A percentile compares a stretch with the other conserved stretches of the same genome.
Evolutionary conservation across 2,797 vertebrate species (phyloP).

Genomic region (Bradypodion pumilum): DNA sequence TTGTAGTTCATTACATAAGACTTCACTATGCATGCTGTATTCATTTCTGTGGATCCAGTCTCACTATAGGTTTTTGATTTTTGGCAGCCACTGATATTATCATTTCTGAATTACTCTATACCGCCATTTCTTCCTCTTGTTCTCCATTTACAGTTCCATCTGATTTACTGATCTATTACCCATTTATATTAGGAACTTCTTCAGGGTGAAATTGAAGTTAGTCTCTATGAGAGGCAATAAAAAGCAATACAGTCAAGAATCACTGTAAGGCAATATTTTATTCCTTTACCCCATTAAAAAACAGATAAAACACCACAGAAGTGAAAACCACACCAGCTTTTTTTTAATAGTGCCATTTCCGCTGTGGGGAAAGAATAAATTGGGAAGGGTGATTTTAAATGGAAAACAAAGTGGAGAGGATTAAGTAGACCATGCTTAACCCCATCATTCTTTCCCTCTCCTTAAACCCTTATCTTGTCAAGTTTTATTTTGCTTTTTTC

Average conservation of each 20-base stretch:
- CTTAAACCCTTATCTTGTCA: neutral
- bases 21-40: neutral
- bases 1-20: neutral
- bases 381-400: neutral
- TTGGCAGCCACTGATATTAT: fast-evolving
- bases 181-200: constrained; percentile 62
- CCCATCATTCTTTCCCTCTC: too few species aligned
- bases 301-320: constrained; percentile 56
- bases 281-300: constrained; percentile 63
- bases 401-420: neutral
- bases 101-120: neutral
- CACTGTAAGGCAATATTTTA: constrained; percentile 65
- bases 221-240: constrained; percentile 59
- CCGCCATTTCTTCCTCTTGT: neutral
- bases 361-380: neutral
- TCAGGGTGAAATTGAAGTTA: constrained; percentile 58
- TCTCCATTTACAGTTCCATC: constrained; percentile 2
- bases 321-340: constrained; percentile 44
- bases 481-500: neutral
- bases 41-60: constrained; percentile 21
- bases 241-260: constrained; percentile 63
- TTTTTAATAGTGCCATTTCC: neutral
- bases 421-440: neutral
- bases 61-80: neutral
- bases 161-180: constrained; percentile 59